phyloP scores from a whole-genome alignment of 2,888 invertebrate genomes.

The Muschampia plurimacula region DNA sequence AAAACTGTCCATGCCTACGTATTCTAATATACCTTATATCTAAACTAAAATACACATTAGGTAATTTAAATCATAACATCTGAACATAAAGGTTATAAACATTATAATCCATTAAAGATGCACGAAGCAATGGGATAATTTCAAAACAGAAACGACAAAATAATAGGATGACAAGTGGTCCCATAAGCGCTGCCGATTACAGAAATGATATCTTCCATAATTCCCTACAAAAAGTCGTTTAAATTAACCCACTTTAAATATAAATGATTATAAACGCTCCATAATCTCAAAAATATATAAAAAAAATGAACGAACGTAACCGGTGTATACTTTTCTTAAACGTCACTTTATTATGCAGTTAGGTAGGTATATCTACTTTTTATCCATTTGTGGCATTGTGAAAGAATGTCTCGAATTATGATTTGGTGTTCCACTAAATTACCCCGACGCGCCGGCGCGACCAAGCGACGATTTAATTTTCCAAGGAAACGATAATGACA shows the following conservation, averaged over 20 bases:
- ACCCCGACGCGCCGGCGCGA: constrained; percentile 63
- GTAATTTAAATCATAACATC: background rate
- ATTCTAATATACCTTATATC: too few species aligned
- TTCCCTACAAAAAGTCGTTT: constrained; percentile 20
- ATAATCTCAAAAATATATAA: constrained; percentile 25
- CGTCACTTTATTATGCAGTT: constrained; percentile 82
- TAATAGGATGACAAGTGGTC: constrained; percentile 19
- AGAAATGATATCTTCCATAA: constrained; percentile 48
- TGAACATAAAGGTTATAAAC: background rate
- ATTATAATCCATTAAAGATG: background rate
- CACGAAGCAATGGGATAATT: constrained; percentile 20
- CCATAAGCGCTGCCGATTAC: constrained; percentile 48
- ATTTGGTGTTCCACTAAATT: constrained; percentile 69
- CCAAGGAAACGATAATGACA: constrained; percentile 75
- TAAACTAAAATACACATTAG: too few species aligned
- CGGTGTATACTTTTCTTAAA: constrained; percentile 81
- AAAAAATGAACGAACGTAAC: constrained; percentile 43
- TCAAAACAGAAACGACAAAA: constrained; percentile 24
- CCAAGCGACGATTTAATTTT: constrained; percentile 79
- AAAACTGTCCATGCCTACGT: too few species aligned
- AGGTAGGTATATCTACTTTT: constrained; percentile 45
- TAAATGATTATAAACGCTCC: constrained; percentile 44
- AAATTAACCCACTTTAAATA: constrained; percentile 24
- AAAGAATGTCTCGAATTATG: constrained; percentile 64
- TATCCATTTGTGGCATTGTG: constrained; percentile 81